Evolutionary conservation across 2,888 invertebrate genomes (phyloP).

Genomic region (Ctenicera cuprea): DNA sequence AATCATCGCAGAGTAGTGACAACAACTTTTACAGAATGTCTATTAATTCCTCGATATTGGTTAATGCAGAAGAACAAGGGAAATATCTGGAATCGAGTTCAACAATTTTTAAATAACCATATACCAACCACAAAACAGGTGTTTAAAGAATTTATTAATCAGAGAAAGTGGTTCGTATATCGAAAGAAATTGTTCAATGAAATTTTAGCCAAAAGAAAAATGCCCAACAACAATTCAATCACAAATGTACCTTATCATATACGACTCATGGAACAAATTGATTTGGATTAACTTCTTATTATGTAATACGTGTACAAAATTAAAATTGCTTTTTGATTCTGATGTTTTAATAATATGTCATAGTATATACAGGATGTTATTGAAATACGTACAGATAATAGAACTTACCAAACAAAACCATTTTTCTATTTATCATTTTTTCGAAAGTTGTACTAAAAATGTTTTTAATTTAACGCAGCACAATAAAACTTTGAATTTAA

Average conservation of each 20-base stretch:
- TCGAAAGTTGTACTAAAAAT: too few species aligned
- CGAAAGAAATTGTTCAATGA: constrained; percentile 74
- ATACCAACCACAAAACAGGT: constrained; percentile 77
- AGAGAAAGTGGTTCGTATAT: constrained; percentile 76
- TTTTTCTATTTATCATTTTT: too few species aligned
- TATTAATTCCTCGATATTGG: constrained; percentile 83
- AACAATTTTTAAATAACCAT: constrained; percentile 76
- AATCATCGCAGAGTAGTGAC: constrained; percentile 81
- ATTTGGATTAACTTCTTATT: background rate
- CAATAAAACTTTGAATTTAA: too few species aligned
- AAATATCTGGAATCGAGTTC: constrained; percentile 80
- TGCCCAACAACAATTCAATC: constrained; percentile 21
- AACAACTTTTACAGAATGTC: constrained; percentile 78
- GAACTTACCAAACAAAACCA: too few species aligned
- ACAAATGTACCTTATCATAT: constrained; percentile 57
- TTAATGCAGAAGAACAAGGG: constrained; percentile 79
- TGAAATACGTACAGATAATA: too few species aligned
- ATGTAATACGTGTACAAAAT: too few species aligned
- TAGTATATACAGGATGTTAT: too few species aligned
- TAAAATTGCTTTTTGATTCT: too few species aligned
- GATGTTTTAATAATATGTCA: too few species aligned
- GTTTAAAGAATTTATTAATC: constrained; percentile 75
- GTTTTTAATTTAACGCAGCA: too few species aligned
- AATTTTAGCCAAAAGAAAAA: constrained; percentile 70
- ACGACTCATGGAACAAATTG: constrained; percentile 44